These are phyloP conservation scores for Macrobrachium rosenbergii DNA, from an alignment of 1,140 invertebrate genomes.

Conservation along the genomic window DNA sequence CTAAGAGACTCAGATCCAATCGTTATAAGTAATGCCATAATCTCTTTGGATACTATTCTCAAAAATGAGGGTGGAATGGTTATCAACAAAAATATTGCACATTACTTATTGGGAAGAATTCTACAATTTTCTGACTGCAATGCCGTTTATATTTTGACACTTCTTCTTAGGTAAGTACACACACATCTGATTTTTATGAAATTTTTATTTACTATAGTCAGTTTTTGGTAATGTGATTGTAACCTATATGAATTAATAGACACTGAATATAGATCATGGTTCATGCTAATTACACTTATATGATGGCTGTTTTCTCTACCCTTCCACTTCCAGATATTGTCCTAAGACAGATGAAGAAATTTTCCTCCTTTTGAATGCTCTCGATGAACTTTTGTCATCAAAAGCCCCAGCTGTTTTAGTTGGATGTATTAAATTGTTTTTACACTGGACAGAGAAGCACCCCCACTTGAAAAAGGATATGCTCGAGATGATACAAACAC, in stretches of 20 bases:
- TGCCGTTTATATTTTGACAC: slow-evolving; percentile 44
- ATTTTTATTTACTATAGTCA: not conserved
- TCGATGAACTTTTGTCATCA: slow-evolving; percentile 48
- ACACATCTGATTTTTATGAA: not conserved
- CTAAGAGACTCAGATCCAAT: slow-evolving; percentile 53
- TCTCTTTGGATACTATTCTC: slow-evolving; percentile 42
- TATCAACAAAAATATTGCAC: slow-evolving; percentile 52
- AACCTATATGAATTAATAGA: not conserved
- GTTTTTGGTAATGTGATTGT: not conserved
- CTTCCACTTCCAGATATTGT: slow-evolving; percentile 20
- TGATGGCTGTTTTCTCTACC: not conserved
- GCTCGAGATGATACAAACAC: slow-evolving; percentile 46
- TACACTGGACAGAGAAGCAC: slow-evolving; percentile 45
- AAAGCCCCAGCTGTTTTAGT: slow-evolving; percentile 44
- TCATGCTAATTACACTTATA: not conserved
- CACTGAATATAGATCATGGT: not conserved
- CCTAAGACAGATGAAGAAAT: slow-evolving; percentile 52
- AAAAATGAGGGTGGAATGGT: slow-evolving; percentile 43
- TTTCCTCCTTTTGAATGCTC: slow-evolving; percentile 38
- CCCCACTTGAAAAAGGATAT: slow-evolving; percentile 53
- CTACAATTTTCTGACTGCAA: slow-evolving; percentile 53
- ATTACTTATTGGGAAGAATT: slow-evolving; percentile 43
- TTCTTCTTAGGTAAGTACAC: slow-evolving; percentile 44
- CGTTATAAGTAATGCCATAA: slow-evolving; percentile 44
- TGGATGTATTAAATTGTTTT: slow-evolving; percentile 32